Base-by-base conservation (phyloP, 2,113 vertebrate genomes). In the Panthera tigris region DNA sequence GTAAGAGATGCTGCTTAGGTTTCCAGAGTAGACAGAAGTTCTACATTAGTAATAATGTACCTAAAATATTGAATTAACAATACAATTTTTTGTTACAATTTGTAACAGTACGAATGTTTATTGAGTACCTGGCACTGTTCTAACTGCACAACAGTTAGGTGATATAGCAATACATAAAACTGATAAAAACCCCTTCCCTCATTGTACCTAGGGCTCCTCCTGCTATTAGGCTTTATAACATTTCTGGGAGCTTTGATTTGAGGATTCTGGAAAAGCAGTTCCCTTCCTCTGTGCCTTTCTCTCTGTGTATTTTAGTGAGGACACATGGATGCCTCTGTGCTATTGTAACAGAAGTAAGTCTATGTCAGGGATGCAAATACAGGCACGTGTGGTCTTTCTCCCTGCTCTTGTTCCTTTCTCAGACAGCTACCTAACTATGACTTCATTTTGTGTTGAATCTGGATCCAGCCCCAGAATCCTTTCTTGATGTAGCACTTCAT, bases 211-310 rank as follows among this genome's bases (percentile, higher is more conserved):
- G 33, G 25, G 76, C 7, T 86, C 65, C 45, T 83, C 63, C 89
- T 45, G 45, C 45, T 45, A 1, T 45, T 45, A 57, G 63, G 39
- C 23, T 66, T 81, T 66, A 39, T 78, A 50, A 89, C 52, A 29
- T 82, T 96, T 63, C 31, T 91, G 82, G 94, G 50, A 91, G 21
- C 57, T 89, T 95, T 83, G 27, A 39, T 73, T 71, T 93, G 61
- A 96, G 50, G 41, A 57, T 89, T 16, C 21, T 93, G 21, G 50
- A 14, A 89, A 95, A 79, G 10, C 39, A 81, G 19, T 50, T 74
- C 9, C 18, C 4, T 23, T 39, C 57, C 7, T 8, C 65, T 41
- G 29, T 65, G 2, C 41, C 4, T 33, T 27, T 45, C 31, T 66
- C 13, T 83, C 1, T 73, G 41, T 94, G 45, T 73, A 4, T 65